Evolutionary conservation across 2,113 vertebrate genomes (phyloP), one percentile per base, ranked within the genome.

Genomic region (Apodemus speciosus): DNA sequence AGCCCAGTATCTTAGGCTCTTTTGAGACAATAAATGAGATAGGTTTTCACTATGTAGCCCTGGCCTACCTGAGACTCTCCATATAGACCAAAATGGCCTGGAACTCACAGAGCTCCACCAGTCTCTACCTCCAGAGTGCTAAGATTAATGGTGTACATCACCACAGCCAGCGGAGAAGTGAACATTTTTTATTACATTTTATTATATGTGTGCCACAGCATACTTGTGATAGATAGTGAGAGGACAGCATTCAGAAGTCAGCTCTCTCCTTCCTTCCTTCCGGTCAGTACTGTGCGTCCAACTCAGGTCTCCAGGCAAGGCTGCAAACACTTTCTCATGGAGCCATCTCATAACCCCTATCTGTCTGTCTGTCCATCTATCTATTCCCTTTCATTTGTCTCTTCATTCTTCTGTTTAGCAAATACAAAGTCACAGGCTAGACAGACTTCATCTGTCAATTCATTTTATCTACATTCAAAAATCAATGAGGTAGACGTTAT

Each of bases 331-430:
- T 25, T 43, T 83, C 0, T 0, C 21, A 18, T 11, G 9, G 56
- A 83, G 56, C 23, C 14, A 38, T 83, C 21, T 43, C 21, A 56
- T 38, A 35, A 35, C 9, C 53, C 51, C 25, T 81, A 49, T 68
- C 35, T 51, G 8, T 35, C 21, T 66, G 5, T 32, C 60, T 62
- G 23, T 58, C 58, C 21, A 58, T 58, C 58, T 58, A 21, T 58
- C 56, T 58, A 58, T 89, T 95, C 27, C 83, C 25, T 93, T 91
- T 95, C 56, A 75, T 88, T 85, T 90, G 8, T 89, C 85, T 95
- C 77, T 95, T 96, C 77, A 88, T 90, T 94, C 76, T 96, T 93
- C 81, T 73, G 88, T 71, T 92, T 25, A 88, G 79, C 90, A 91
- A 95, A 87, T 88, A 89, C 38, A 91, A 89, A 94, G 38, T 85